phyloP scores from a whole-genome alignment of 1,140 invertebrate species.

The Uloborus diversus region DNA sequence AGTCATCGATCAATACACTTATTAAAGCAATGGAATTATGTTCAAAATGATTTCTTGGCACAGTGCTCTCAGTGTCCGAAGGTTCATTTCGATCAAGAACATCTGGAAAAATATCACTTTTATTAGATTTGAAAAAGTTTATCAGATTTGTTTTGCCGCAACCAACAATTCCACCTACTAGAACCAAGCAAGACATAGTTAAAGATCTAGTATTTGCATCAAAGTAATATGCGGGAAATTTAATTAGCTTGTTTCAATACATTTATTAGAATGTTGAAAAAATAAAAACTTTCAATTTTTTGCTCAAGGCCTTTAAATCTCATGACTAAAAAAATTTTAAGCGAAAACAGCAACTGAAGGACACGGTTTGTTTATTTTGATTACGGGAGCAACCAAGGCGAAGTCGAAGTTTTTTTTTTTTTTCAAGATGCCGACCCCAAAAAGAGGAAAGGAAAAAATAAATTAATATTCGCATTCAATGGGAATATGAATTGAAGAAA shows the following conservation, averaged over 20 bases:
- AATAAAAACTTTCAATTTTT: background rate
- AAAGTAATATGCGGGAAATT: too few relatives aligned
- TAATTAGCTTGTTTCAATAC: background rate
- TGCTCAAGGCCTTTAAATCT: too few relatives aligned
- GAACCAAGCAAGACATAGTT: slow-evolving; percentile 18
- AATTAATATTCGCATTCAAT: too few relatives aligned
- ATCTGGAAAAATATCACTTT: background rate
- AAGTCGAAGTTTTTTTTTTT: too few relatives aligned
- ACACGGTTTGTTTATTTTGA: background rate
- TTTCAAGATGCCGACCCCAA: too few relatives aligned
- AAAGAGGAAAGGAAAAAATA: too few relatives aligned
- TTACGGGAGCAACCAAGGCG: background rate
- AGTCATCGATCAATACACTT: slow-evolving; percentile 22
- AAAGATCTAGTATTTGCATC: background rate
- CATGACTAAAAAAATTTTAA: slow-evolving; percentile 1
- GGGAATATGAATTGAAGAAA: too few relatives aligned
- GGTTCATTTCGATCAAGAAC: background rate
- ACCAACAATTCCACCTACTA: slow-evolving; percentile 29
- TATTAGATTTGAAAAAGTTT: slow-evolving; percentile 1
- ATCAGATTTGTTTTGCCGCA: slow-evolving; percentile 28
- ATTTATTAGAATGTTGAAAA: background rate
- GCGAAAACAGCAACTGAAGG: background rate
- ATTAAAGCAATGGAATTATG: background rate
- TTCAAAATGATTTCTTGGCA: background rate
- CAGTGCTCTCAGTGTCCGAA: background rate